Conservation (phyloP, 2,797 vertebrate species). For the Tragelaphus oryx region DNA sequence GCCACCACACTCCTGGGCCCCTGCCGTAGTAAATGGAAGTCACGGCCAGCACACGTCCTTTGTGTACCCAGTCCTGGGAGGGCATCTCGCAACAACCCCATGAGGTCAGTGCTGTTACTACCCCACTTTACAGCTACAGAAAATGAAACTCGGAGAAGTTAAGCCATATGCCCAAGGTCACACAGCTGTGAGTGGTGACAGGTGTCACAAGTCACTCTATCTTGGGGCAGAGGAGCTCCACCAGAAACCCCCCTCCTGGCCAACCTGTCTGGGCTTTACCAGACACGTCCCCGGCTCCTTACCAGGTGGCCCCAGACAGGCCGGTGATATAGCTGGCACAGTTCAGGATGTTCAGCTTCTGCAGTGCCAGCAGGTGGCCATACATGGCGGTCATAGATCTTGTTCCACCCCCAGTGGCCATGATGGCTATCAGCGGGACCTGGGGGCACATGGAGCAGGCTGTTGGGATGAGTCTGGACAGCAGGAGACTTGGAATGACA, state of each 20-base stretch:
- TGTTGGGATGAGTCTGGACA: not conserved
- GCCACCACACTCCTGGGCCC: not conserved
- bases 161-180: not conserved
- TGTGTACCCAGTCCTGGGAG: not conserved
- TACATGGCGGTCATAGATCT: constrained; percentile 87
- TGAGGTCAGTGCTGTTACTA: not conserved
- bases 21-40: not conserved
- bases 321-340: constrained; percentile 86
- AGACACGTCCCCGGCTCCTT: constrained; percentile 50
- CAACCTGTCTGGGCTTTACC: not conserved
- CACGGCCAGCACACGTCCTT: not conserved
- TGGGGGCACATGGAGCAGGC: constrained; percentile 68
- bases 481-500: not conserved
- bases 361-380: constrained; percentile 85
- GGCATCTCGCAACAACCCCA: not conserved
- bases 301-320: constrained; percentile 92
- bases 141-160: not conserved
- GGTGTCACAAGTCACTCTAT: not conserved
- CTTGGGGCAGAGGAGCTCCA: fast-evolving
- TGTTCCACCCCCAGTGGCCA: constrained; percentile 88
- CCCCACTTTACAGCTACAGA: not conserved
- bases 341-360: constrained; percentile 86
- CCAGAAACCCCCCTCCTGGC: not conserved
- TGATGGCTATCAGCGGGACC: constrained; percentile 88
- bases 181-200: not conserved